Evolutionary conservation across 2,888 invertebrate genomes (phyloP).

Genomic region (Ophion slaviceki): DNA sequence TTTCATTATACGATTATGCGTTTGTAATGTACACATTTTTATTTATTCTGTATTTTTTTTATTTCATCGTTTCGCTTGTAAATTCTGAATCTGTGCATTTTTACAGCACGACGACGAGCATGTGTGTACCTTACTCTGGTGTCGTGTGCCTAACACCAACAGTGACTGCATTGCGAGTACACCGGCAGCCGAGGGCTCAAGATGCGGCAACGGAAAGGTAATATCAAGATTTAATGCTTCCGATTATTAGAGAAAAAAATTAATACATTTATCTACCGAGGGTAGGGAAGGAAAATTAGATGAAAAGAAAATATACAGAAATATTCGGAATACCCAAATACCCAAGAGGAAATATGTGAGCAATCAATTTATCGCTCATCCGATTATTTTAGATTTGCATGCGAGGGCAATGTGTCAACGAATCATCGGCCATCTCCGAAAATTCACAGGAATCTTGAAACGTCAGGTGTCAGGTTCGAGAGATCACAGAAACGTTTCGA

Average conservation of each 20-base stretch:
- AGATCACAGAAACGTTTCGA: neutral
- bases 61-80: no score
- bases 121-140: conserved; percentile 60
- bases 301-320: no score
- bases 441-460: neutral
- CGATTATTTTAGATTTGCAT: conserved; percentile 16
- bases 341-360: neutral
- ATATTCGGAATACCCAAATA: no score
- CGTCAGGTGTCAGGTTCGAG: neutral
- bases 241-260: no score
- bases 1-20: no score
- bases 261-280: no score
- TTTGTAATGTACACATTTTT: no score
- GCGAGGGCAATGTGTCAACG: neutral
- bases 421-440: neutral
- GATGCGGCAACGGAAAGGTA: conserved; percentile 43
- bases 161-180: conserved; percentile 51
- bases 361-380: neutral
- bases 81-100: no score
- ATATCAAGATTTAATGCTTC: neutral
- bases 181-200: conserved; percentile 59
- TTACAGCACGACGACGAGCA: conserved; percentile 42
- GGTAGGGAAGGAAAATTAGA: no score
- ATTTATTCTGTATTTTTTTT: no score
- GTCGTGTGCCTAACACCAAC: conserved; percentile 30